Evolutionary conservation across 1,140 invertebrate genomes (phyloP).

Genomic region (Mycetomoellerius zeteki): DNA sequence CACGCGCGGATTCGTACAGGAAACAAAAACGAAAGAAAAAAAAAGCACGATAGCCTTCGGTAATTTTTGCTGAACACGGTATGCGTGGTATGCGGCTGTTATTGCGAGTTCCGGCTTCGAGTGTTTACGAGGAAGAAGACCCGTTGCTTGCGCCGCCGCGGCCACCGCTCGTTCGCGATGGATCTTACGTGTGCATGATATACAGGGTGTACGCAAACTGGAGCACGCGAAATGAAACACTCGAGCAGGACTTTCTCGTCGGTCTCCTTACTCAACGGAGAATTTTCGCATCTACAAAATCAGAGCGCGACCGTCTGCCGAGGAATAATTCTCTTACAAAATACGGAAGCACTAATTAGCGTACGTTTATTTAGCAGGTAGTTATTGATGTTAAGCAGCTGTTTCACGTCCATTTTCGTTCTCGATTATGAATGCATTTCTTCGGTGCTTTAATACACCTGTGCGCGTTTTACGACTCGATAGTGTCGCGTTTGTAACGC

Average conservation of each 20-base stretch:
- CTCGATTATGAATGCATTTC: background rate
- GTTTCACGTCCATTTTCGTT: slow-evolving; percentile 6
- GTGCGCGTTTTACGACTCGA: background rate
- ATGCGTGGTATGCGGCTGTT: slow-evolving; percentile 27
- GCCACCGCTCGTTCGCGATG: background rate
- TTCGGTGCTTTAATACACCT: background rate
- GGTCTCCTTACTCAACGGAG: slow-evolving; percentile 18
- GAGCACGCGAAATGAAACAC: slow-evolving; percentile 26
- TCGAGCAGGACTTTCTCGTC: slow-evolving; percentile 11
- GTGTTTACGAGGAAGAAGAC: slow-evolving; percentile 24
- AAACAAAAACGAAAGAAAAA: slow-evolving; percentile 1
- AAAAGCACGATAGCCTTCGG: background rate
- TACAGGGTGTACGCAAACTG: slow-evolving; percentile 13
- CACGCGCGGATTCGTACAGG: background rate
- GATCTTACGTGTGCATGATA: slow-evolving; percentile 4
- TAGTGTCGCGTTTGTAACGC: background rate
- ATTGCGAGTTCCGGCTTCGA: slow-evolving; percentile 36
- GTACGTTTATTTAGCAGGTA: background rate
- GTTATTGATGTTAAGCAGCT: background rate
- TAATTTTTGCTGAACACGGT: slow-evolving; percentile 25
- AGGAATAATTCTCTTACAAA: slow-evolving; percentile 5
- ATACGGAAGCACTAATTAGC: background rate
- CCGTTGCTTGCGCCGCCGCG: background rate
- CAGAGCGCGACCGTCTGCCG: background rate
- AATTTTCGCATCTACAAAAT: slow-evolving; percentile 27